phyloP scores from a whole-genome alignment of 2,113 vertebrate genomes.

The Acrocephalus kingi region DNA sequence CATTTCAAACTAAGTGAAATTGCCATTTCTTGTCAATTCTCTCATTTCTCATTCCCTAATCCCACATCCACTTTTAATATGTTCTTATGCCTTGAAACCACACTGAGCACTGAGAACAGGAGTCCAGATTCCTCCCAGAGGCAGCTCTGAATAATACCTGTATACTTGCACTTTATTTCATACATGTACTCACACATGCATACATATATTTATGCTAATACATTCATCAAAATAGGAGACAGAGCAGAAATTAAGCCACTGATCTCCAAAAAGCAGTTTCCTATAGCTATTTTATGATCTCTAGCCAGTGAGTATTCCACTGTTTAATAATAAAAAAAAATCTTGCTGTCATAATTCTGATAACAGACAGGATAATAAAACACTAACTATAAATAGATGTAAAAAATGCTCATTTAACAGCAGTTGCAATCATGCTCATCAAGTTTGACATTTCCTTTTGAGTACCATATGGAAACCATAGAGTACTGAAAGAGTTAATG shows the following conservation, averaged over 20 bases:
- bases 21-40: background rate
- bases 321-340: background rate
- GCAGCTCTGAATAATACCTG: background rate
- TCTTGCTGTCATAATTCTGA: background rate
- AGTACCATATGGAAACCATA: conserved; percentile 4
- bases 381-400: background rate
- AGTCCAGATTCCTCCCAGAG: background rate
- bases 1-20: background rate
- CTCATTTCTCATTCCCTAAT: background rate
- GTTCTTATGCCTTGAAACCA: background rate
- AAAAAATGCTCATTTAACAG: conserved; percentile 18
- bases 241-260: background rate
- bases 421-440: background rate
- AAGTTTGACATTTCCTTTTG: conserved; percentile 33
- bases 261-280: background rate
- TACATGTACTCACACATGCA: background rate
- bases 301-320: background rate
- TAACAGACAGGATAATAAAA: background rate
- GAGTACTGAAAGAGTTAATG: conserved; percentile 74
- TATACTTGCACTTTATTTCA: background rate
- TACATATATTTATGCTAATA: background rate
- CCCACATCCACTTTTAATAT: background rate
- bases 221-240: background rate
- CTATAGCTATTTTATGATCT: background rate
- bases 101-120: background rate